These are phyloP conservation scores for Leptosomus discolor DNA, from an alignment of 2,113 vertebrate species.

Conservation along the genomic window DNA sequence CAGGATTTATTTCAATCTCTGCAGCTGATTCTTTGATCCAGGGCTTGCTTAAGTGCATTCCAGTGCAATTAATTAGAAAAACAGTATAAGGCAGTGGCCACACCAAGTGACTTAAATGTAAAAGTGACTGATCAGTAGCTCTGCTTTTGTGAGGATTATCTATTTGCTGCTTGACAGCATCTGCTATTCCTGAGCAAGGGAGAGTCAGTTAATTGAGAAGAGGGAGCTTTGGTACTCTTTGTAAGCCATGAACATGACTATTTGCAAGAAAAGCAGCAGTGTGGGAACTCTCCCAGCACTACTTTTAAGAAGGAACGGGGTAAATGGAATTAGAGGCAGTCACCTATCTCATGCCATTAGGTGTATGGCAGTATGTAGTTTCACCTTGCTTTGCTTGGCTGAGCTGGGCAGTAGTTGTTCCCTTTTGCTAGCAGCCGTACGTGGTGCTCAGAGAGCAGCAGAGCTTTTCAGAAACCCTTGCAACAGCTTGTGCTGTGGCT, in stretches of 20 bases:
- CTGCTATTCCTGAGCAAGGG: not conserved
- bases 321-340: not conserved
- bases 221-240: not conserved
- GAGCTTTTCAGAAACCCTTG: not conserved
- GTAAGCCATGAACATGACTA: not conserved
- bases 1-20: slow-evolving; percentile 58
- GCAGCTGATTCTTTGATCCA: slow-evolving; percentile 48
- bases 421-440: fast-evolving
- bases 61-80: slow-evolving; percentile 58
- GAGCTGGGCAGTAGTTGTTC: not conserved
- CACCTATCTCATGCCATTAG: fast-evolving
- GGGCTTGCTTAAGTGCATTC: slow-evolving; percentile 59
- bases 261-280: not conserved
- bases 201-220: not conserved
- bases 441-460: not conserved
- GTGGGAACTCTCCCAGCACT: not conserved
- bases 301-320: not conserved
- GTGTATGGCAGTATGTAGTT: too few relatives aligned
- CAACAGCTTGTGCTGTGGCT: not conserved
- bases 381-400: not conserved
- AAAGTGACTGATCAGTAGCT: slow-evolving; percentile 40
- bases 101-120: slow-evolving; percentile 24
- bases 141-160: slow-evolving; percentile 25
- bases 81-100: slow-evolving; percentile 12
- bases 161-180: not conserved